Percentiles rank a stretch among this genome's conserved stretches.
These are phyloP conservation scores for Hemiprocne comata DNA, from an alignment of 2,113 vertebrate genomes.

Conservation along the genomic window DNA sequence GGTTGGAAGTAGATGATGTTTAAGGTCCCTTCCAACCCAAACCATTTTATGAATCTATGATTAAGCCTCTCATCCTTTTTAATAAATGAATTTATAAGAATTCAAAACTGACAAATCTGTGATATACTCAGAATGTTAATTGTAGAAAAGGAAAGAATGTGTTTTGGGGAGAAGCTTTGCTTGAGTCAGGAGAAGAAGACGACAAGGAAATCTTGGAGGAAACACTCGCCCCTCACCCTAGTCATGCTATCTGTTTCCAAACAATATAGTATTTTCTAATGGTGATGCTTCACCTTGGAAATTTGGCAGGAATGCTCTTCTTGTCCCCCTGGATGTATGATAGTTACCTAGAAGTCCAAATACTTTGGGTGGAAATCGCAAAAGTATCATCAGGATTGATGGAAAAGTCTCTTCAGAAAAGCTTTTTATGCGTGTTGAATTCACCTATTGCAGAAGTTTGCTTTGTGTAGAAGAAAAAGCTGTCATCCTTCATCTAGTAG, in stretches of 20 bases:
- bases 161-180: neutral
- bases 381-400: neutral
- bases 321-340: neutral
- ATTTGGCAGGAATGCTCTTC: neutral
- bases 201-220: neutral
- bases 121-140: neutral
- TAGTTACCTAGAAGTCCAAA: neutral
- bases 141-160: neutral
- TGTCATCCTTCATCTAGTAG: neutral
- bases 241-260: neutral
- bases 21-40: no score
- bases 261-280: neutral
- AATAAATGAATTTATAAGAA: neutral
- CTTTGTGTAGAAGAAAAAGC: neutral
- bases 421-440: neutral
- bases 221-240: neutral
- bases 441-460: neutral
- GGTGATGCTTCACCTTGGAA: neutral
- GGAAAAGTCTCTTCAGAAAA: neutral
- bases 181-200: neutral
- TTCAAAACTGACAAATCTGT: neutral
- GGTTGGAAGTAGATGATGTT: no score
- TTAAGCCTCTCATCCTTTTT: neutral
- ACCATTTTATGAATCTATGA: no score
- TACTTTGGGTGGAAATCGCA: neutral